Conservation (phyloP, 2,888 invertebrate species). For the Cactoblastis cactorum region DNA sequence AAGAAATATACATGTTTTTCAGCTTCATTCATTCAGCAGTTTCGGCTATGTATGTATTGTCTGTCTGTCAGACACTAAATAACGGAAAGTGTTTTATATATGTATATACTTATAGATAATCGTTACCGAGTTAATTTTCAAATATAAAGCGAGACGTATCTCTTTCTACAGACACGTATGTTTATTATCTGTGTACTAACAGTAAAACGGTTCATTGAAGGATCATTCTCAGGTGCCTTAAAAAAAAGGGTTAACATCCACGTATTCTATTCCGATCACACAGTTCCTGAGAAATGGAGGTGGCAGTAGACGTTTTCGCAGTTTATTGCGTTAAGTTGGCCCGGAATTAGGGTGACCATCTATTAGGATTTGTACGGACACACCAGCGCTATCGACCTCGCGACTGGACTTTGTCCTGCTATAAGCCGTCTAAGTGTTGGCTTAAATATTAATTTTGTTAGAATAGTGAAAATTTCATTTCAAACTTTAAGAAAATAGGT, state of each 20-base stretch:
- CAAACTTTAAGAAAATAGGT: no score
- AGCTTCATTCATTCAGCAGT: no score
- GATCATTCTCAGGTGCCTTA: conserved; percentile 10
- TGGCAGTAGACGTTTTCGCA: not conserved
- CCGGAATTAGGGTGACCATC: not conserved
- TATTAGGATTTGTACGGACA: not conserved
- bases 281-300: not conserved
- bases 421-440: not conserved
- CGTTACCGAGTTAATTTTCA: no score
- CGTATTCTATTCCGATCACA: conserved; percentile 13
- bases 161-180: no score
- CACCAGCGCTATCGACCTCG: not conserved
- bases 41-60: no score
- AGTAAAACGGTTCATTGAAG: conserved; percentile 9
- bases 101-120: no score
- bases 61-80: no score
- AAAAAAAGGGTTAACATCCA: conserved; percentile 9
- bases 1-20: no score
- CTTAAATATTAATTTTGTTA: no score
- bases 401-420: not conserved
- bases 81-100: no score
- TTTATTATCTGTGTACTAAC: no score
- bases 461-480: not conserved
- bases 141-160: no score
- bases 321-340: conserved; percentile 7